These are phyloP conservation scores for Bilobella aurantiaca DNA, from an alignment of 1,140 invertebrate species.

Conservation along the genomic window DNA sequence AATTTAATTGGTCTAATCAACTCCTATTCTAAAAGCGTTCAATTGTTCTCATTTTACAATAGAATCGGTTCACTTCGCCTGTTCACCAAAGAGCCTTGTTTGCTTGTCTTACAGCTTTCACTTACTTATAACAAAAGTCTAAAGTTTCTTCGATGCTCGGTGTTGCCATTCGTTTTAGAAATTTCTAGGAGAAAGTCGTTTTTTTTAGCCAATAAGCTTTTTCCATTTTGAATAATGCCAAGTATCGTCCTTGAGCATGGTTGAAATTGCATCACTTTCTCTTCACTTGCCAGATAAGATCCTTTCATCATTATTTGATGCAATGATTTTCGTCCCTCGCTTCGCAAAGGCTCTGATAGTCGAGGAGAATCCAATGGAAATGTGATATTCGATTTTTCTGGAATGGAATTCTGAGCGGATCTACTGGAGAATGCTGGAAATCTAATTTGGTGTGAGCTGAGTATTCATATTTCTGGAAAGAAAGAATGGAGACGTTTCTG, in stretches of 20 bases:
- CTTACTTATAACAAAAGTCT: too few relatives aligned
- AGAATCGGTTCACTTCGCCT: too few relatives aligned
- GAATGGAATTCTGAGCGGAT: not conserved
- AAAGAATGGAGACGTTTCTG: too few relatives aligned
- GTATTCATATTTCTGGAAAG: not conserved
- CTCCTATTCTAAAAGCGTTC: too few relatives aligned
- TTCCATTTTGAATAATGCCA: too few relatives aligned
- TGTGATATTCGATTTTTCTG: conserved; percentile 1
- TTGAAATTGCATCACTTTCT: not conserved
- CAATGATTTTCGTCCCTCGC: not conserved
- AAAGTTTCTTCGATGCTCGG: too few relatives aligned
- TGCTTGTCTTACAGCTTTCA: too few relatives aligned
- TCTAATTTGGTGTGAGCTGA: not conserved
- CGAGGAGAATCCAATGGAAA: not conserved
- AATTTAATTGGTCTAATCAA: not conserved
- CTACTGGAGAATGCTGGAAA: not conserved
- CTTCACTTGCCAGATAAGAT: not conserved
- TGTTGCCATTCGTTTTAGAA: too few relatives aligned
- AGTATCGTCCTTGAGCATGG: not conserved
- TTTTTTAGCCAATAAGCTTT: too few relatives aligned
- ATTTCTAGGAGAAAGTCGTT: too few relatives aligned
- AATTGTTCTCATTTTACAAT: too few relatives aligned
- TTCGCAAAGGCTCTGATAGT: not conserved
- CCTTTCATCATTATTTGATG: not conserved
- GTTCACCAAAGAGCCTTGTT: too few relatives aligned